phyloP scores from a whole-genome alignment of 2,888 invertebrate genomes.

The Drepana falcataria region DNA sequence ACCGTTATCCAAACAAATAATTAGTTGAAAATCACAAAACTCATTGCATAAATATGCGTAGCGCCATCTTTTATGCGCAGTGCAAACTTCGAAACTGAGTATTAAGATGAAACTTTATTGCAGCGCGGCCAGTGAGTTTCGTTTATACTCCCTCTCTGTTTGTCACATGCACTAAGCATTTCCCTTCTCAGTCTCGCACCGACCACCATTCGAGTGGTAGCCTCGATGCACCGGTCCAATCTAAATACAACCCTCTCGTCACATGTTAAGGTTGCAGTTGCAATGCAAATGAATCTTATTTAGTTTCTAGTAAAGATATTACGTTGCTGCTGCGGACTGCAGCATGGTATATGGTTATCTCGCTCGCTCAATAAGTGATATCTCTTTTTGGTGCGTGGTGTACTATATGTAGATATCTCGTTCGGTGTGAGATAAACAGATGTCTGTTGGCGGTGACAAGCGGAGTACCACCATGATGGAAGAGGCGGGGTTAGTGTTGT shows the following conservation, averaged over 20 bases:
- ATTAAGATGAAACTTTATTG: conserved; percentile 51
- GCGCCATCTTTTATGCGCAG: conserved; percentile 63
- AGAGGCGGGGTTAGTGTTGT: conserved; percentile 63
- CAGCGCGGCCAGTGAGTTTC: conserved; percentile 53
- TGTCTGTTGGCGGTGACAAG: conserved; percentile 60
- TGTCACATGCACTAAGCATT: conserved; percentile 29
- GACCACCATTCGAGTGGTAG: conserved; percentile 38
- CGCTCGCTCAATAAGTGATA: conserved; percentile 52
- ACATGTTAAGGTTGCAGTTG: conserved; percentile 67
- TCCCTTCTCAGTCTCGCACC: conserved; percentile 44
- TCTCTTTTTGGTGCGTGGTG: conserved; percentile 66
- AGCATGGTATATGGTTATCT: conserved; percentile 65
- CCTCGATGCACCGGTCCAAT: conserved; percentile 36
- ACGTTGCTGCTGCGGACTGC: conserved; percentile 52
- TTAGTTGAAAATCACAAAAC: conserved; percentile 5
- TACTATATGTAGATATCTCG: conserved; percentile 74
- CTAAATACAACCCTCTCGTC: conserved; percentile 54
- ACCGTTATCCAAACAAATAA: conserved; percentile 6
- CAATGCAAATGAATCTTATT: conserved; percentile 49
- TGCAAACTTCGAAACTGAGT: conserved; percentile 44
- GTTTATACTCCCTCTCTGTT: conserved; percentile 45
- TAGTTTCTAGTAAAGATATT: conserved; percentile 49
- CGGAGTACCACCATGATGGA: conserved; percentile 71
- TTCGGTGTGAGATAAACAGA: conserved; percentile 68
- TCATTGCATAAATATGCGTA: conserved; percentile 29